phyloP scores from a whole-genome alignment of 2,113 vertebrate species.

The Asarcornis scutulata region DNA sequence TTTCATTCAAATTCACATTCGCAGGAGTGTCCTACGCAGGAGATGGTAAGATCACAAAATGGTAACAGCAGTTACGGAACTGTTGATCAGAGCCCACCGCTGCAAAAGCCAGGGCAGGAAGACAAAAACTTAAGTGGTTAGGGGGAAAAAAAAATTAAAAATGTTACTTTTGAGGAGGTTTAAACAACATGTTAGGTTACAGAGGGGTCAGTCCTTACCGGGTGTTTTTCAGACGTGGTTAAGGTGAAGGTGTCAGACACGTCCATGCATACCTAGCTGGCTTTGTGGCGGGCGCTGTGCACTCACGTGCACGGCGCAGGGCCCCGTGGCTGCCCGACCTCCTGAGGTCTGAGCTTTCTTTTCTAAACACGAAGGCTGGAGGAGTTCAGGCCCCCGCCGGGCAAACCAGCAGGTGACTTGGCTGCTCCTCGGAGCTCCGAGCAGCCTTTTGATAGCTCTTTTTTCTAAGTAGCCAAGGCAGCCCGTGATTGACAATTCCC shows the following conservation, averaged over 20 bases:
- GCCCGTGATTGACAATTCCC: slow-evolving; percentile 39
- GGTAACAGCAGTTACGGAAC: not conserved
- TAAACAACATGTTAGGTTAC: not conserved
- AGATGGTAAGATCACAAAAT: not conserved
- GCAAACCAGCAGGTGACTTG: slow-evolving; percentile 32
- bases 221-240: not conserved
- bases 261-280: not conserved
- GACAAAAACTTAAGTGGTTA: not conserved
- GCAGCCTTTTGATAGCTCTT: slow-evolving; percentile 45
- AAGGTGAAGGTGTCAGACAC: not conserved
- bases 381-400: not conserved
- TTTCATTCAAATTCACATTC: not conserved
- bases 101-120: not conserved
- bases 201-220: not conserved
- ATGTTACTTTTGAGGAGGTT: not conserved
- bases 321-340: not conserved
- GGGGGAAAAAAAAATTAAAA: not conserved
- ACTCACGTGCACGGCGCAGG: not conserved
- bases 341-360: not conserved
- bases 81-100: not conserved
- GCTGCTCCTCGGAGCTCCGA: slow-evolving; percentile 50
- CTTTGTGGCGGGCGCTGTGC: not conserved
- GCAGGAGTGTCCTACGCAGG: not conserved
- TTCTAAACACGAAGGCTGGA: slow-evolving; percentile 24
- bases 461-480: slow-evolving; percentile 30